Evolutionary conservation across 2,888 invertebrate species (phyloP).

Genomic region (Endomychus coccineus): DNA sequence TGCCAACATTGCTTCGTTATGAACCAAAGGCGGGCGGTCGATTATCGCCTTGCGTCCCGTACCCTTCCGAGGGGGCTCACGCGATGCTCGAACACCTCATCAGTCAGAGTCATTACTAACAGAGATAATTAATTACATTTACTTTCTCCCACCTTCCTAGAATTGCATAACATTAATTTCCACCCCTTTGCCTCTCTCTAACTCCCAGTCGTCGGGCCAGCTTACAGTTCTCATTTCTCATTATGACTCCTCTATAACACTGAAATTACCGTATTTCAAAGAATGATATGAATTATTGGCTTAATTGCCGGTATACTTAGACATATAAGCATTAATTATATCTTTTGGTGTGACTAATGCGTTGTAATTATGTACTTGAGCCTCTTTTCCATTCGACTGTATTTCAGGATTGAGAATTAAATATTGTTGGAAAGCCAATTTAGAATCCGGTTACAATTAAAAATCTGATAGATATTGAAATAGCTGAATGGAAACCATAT

Average conservation of each 20-base stretch:
- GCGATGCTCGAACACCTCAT: slow-evolving; percentile 48
- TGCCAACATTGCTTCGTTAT: slow-evolving; percentile 7
- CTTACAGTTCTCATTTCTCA: slow-evolving; percentile 38
- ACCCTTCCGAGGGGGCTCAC: slow-evolving; percentile 20
- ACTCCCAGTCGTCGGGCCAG: slow-evolving; percentile 25
- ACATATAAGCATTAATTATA: slow-evolving; percentile 36
- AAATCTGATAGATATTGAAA: too few species aligned
- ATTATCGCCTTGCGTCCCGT: slow-evolving; percentile 37
- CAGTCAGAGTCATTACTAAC: slow-evolving; percentile 57
- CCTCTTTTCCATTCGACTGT: too few species aligned
- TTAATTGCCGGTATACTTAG: slow-evolving; percentile 38
- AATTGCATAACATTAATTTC: slow-evolving; percentile 49
- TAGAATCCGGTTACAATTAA: too few species aligned
- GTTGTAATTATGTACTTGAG: too few species aligned
- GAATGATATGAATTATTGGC: slow-evolving; percentile 25
- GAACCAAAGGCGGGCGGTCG: slow-evolving; percentile 29
- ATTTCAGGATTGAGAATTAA: too few species aligned
- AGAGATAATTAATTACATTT: slow-evolving; percentile 59
- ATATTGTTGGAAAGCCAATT: too few species aligned
- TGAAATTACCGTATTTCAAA: slow-evolving; percentile 28
- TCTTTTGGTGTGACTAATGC: too few species aligned
- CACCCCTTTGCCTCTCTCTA: slow-evolving; percentile 29
- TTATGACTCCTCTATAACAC: slow-evolving; percentile 40
- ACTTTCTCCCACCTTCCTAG: slow-evolving; percentile 50
- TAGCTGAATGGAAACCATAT: too few species aligned